Conservation (phyloP, 2,113 vertebrate species). For the Alligator mississippiensis region DNA sequence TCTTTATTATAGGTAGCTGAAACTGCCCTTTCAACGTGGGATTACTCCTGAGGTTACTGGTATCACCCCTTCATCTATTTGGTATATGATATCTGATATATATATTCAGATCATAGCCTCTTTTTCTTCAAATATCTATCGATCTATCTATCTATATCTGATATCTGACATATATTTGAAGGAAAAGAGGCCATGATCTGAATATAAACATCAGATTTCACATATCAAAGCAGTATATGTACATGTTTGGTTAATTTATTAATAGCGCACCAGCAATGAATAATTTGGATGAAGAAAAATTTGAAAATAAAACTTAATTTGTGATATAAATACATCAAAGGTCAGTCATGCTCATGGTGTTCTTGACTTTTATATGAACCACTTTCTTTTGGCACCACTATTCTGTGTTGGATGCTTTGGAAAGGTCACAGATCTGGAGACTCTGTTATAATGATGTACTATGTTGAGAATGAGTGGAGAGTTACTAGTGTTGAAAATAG, state of each 20-base stretch:
- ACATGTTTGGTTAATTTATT: neutral
- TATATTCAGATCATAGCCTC: neutral
- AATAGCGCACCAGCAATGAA: neutral
- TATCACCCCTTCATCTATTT: neutral
- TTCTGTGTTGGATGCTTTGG: neutral
- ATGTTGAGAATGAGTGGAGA: neutral
- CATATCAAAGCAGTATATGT: neutral
- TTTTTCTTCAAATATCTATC: no score
- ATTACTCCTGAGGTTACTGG: neutral
- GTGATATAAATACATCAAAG: neutral
- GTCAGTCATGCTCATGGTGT: neutral
- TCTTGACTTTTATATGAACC: neutral
- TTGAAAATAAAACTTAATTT: neutral
- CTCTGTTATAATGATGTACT: neutral
- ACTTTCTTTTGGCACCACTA: neutral
- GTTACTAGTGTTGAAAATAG: neutral
- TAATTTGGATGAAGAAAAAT: neutral
- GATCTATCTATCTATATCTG: neutral
- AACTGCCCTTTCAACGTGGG: neutral
- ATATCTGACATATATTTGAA: no score
- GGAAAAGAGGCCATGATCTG: neutral
- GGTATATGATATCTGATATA: neutral
- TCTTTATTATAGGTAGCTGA: neutral
- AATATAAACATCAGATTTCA: neutral
- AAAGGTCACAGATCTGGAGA: neutral